Evolutionary conservation across 35 echinoderm and acorn worm genomes (phyloP).

Genomic region (Apostichopus japonicus): DNA sequence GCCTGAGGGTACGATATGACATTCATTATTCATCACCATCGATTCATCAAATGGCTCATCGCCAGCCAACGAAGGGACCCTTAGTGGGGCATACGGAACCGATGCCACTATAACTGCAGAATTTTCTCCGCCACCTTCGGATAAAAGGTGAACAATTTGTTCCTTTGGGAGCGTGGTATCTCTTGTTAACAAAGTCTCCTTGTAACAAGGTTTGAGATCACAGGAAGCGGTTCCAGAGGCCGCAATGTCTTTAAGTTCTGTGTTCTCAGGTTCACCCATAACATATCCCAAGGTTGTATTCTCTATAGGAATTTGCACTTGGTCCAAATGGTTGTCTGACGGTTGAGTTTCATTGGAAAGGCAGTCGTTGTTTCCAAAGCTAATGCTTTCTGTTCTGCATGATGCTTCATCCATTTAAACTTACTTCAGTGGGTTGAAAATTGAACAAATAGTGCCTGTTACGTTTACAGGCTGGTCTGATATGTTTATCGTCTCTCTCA

Average conservation of each 20-base stretch:
- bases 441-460: too few relatives aligned
- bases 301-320: too few relatives aligned
- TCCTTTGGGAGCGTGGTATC: neutral
- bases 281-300: too few relatives aligned
- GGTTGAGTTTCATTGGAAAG: too few relatives aligned
- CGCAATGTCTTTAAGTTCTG: neutral
- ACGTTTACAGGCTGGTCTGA: too few relatives aligned
- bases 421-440: too few relatives aligned
- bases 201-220: neutral
- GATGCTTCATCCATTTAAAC: too few relatives aligned
- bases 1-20: neutral
- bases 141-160: neutral
- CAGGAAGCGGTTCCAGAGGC: neutral
- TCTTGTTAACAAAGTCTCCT: neutral
- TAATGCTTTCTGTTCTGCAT: too few relatives aligned
- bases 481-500: too few relatives aligned
- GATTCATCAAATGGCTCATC: slow-evolving; percentile 16
- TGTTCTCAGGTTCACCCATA: neutral
- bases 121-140: slow-evolving; percentile 27
- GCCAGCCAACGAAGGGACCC: slow-evolving; percentile 15
- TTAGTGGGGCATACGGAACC: slow-evolving; percentile 12
- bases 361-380: too few relatives aligned
- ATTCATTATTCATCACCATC: neutral
- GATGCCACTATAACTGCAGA: neutral
- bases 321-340: too few relatives aligned